Conservation (phyloP, 2,113 vertebrate genomes). For the Petroica traversi region DNA sequence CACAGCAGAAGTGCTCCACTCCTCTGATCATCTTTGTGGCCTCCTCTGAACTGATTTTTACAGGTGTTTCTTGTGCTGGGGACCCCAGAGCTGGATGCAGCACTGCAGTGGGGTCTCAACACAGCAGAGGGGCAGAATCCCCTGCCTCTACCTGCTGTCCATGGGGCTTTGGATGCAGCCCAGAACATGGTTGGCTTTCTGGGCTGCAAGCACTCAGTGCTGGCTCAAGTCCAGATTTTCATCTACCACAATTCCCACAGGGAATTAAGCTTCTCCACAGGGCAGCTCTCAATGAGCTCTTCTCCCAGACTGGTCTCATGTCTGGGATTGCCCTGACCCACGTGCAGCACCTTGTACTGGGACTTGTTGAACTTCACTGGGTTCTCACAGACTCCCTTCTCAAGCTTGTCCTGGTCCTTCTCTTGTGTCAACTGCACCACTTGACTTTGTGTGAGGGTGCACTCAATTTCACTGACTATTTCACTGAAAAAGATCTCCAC, state of each 20-base stretch:
- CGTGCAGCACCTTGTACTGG: neutral
- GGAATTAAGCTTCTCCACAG: neutral
- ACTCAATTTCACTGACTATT: neutral
- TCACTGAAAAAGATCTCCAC: neutral
- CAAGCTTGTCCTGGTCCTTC: neutral
- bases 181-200: neutral
- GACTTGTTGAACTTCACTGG: neutral
- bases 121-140: neutral
- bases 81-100: neutral
- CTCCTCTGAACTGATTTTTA: neutral
- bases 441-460: neutral
- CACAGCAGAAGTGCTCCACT: neutral
- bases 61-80: neutral
- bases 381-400: neutral
- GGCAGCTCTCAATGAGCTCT: neutral
- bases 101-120: neutral
- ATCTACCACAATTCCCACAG: neutral
- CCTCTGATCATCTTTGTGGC: neutral
- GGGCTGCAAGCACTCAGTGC: fast-evolving
- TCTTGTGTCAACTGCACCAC: neutral
- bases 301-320: neutral
- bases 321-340: neutral
- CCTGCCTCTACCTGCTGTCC: neutral
- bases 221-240: neutral
- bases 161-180: neutral